Evolutionary conservation across 2,888 invertebrate genomes (phyloP), one percentile per base, ranked within the genome.

Genomic region (Galerucella calmariensis): DNA sequence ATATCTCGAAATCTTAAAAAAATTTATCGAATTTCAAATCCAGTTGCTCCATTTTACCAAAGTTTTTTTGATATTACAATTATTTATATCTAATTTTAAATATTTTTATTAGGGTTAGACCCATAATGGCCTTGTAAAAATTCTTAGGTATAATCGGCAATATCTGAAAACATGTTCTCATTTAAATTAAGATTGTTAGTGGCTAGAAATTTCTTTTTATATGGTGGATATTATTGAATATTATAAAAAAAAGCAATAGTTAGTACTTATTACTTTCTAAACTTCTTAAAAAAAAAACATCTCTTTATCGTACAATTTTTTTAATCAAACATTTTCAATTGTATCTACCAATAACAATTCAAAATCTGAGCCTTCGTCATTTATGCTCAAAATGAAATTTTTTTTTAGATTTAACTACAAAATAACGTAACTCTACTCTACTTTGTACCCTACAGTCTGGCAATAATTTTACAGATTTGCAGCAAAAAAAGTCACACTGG

Each of bases 321-420:
- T n/a, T n/a, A 51, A 51, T n/a, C 14, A 4, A 51, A n/a, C 51
- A 51, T 51, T 51, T 51, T 51, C 51, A 51, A n/a, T 14, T 16
- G 16, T 59, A 24, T 59, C 59, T 59, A 16, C 35, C 59, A 59
- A 1, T 59, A 59, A 24, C 11, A 59, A 5, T 51, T 5, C 4
- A 12, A 51, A 14, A 51, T 14, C 35, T 35, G 35, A 35, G 35
- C 35, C 35, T 4, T 51, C 12, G 51, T 10, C 12, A 51, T 51
- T 61, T 8, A 61, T 69, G 69, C 62, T 69, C 69, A 69, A 69
- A 67, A 67, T 27, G 48, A 61, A 14, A 41, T 20, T 58, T 58
- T 62, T n/a, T 35, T 41, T 62, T 35, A 2, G n/a, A 14, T 51
- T 51, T n/a, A 51, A 6, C 51, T 51, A 0, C 51, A 51, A 4